Conservation (phyloP, 2,113 vertebrate species). For the Tetrax tetrax region DNA sequence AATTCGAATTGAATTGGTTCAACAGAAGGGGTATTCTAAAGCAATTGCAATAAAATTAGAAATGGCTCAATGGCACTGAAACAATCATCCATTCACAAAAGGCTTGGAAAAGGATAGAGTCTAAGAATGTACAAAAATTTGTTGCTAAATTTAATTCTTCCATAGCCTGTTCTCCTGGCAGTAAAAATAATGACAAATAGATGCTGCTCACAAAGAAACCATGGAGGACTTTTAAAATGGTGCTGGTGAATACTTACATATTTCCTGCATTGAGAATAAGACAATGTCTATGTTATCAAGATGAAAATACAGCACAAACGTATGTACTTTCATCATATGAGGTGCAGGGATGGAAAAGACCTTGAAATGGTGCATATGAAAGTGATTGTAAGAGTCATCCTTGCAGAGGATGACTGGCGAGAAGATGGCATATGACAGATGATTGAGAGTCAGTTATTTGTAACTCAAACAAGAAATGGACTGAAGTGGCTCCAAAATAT, state of each 20-base stretch:
- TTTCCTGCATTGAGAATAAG: neutral
- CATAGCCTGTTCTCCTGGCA: neutral
- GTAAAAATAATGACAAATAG: neutral
- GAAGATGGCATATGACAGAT: slow-evolving; percentile 13
- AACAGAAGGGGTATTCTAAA: neutral
- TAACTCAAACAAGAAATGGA: neutral
- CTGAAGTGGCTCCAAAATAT: neutral
- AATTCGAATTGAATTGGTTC: neutral
- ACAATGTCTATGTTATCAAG: neutral
- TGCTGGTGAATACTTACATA: neutral
- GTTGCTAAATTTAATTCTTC: neutral
- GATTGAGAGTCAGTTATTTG: neutral
- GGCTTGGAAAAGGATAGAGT: neutral
- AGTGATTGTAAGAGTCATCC: neutral
- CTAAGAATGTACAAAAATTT: neutral
- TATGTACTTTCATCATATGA: slow-evolving; percentile 12
- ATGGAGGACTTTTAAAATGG: neutral
- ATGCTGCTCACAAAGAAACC: neutral
- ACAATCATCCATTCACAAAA: neutral
- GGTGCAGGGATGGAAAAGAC: neutral
- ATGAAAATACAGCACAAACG: neutral
- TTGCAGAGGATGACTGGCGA: neutral
- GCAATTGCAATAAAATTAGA: neutral
- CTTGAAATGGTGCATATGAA: slow-evolving; percentile 30
- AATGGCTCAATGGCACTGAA: neutral